These are phyloP conservation scores for Ariolimax columbianus DNA, from an alignment of 2,888 invertebrate species.

Conservation along the genomic window DNA sequence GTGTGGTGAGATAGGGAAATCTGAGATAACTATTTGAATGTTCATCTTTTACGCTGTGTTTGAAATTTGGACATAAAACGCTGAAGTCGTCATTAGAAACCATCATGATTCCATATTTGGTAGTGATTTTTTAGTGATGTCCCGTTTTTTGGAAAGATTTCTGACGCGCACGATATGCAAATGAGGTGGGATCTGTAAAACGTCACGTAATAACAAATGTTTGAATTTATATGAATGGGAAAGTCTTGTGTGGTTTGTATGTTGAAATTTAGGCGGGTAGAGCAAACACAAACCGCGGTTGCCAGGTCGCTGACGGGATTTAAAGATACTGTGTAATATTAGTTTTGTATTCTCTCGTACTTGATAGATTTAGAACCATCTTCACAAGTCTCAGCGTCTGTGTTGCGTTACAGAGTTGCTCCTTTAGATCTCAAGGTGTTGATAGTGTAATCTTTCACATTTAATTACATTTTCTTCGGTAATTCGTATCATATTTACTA, in stretches of 20 bases:
- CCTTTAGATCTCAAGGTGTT: background rate
- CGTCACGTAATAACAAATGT: background rate
- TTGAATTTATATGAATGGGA: background rate
- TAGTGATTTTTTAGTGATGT: too few species aligned
- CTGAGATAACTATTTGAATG: too few species aligned
- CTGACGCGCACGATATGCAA: too few species aligned
- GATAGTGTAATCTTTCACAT: background rate
- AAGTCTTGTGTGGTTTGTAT: slow-evolving; percentile 1
- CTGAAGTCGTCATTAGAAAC: too few species aligned
- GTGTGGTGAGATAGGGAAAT: too few species aligned
- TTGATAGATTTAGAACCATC: background rate
- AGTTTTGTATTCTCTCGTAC: slow-evolving; percentile 13
- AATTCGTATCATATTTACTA: too few species aligned
- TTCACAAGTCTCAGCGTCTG: background rate
- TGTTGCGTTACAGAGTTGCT: background rate
- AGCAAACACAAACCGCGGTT: background rate
- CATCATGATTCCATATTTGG: too few species aligned
- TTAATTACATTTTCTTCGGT: background rate
- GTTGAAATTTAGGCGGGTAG: background rate
- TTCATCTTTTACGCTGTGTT: too few species aligned
- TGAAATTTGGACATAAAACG: too few species aligned
- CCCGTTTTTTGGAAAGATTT: too few species aligned
- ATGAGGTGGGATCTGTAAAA: too few species aligned
- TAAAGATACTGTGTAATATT: background rate
- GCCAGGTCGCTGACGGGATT: background rate